phyloP scores from a whole-genome alignment of 1,140 invertebrate genomes.

The Hestina assimilis region DNA sequence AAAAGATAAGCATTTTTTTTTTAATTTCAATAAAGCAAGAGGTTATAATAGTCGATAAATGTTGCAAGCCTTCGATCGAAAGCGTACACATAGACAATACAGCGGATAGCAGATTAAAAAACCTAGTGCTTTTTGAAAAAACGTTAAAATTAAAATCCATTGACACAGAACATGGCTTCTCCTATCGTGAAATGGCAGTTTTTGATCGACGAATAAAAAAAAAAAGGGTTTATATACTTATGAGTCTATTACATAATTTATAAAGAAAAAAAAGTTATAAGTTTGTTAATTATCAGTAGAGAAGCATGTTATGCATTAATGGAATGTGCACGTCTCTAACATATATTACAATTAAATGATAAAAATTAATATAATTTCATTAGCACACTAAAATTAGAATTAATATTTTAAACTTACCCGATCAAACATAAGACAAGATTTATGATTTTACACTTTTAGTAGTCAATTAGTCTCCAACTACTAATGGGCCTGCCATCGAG shows the following conservation, averaged over 20 bases:
- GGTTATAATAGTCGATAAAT: conserved; percentile 31
- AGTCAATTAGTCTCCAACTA: conserved; percentile 25
- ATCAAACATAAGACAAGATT: conserved; percentile 49
- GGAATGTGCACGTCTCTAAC: conserved; percentile 67
- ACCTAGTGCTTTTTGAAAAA: conserved; percentile 71
- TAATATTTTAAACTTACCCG: conserved; percentile 62
- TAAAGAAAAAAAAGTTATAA: not conserved
- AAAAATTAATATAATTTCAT: conserved; percentile 74
- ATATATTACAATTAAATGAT: conserved; percentile 71
- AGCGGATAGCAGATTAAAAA: conserved; percentile 28
- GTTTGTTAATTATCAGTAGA: conserved; percentile 23
- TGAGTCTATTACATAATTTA: too few relatives aligned
- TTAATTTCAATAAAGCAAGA: conserved; percentile 67
- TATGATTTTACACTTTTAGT: conserved; percentile 46
- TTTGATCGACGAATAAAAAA: not conserved
- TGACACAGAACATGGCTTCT: conserved; percentile 64
- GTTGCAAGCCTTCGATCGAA: not conserved
- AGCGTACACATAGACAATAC: conserved; percentile 25
- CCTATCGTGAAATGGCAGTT: conserved; percentile 16
- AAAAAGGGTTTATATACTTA: too few relatives aligned
- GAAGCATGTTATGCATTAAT: conserved; percentile 69
- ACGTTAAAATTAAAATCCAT: conserved; percentile 58
- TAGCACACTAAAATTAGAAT: conserved; percentile 74
- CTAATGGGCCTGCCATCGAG: conserved; percentile 58
- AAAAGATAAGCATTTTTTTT: conserved; percentile 57